Percentiles rank a stretch among this genome's conserved stretches.
These are phyloP conservation scores for Drosophila fulvimacula DNA, from an alignment of 2,888 invertebrate species.

Conservation along the genomic window DNA sequence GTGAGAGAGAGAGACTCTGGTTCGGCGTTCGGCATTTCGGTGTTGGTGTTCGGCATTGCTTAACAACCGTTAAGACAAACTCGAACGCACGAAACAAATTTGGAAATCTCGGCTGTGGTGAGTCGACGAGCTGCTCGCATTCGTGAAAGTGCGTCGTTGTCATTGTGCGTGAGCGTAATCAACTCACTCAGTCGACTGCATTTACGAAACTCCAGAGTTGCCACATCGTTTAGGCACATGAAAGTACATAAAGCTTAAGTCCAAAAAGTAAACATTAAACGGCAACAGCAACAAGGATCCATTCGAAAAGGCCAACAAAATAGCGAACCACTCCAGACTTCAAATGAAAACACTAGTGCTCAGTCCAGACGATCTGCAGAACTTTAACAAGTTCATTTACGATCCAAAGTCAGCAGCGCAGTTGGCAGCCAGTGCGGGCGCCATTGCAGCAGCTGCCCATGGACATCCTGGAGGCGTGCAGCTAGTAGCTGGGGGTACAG, in stretches of 20 bases:
- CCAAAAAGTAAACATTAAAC: background rate
- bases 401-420: constrained; percentile 77
- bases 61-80: constrained; percentile 45
- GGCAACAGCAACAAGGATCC: background rate
- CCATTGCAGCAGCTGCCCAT: constrained; percentile 69
- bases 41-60: constrained; percentile 35
- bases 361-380: constrained; percentile 81
- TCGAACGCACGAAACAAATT: constrained; percentile 52
- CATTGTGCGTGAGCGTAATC: constrained; percentile 42
- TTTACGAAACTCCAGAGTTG: constrained; percentile 45
- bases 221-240: constrained; percentile 39
- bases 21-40: constrained; percentile 17
- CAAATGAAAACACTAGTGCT: constrained; percentile 82
- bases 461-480: constrained; percentile 60
- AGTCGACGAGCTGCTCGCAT: constrained; percentile 30
- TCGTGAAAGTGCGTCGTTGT: constrained; percentile 66
- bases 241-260: constrained; percentile 29
- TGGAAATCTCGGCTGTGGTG: constrained; percentile 56
- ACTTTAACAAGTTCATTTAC: constrained; percentile 81
- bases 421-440: constrained; percentile 72
- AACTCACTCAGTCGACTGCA: constrained; percentile 14
- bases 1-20: constrained; percentile 21
- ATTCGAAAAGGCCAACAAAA: background rate
- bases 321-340: constrained; percentile 10
- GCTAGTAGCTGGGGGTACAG: constrained; percentile 39